Percentiles rank a stretch among this genome's conserved stretches.
Conservation (phyloP, 2,888 invertebrate species). For the Pyrgus malvae region DNA sequence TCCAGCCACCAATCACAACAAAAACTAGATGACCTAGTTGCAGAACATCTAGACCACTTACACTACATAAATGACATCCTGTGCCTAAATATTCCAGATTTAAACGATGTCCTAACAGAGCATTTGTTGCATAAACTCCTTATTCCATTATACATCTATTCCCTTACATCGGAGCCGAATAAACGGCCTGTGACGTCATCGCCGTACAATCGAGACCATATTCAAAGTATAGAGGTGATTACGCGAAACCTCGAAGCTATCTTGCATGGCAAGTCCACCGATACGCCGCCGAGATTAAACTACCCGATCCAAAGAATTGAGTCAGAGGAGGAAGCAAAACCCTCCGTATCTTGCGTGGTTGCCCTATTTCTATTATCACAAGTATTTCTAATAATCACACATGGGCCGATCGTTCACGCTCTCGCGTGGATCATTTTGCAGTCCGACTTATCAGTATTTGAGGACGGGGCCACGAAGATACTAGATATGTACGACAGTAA, state of each 20-base stretch:
- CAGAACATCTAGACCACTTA: constrained; percentile 97
- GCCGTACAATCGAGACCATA: constrained; percentile 68
- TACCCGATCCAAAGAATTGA: constrained; percentile 64
- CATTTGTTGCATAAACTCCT: constrained; percentile 96
- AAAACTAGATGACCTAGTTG: constrained; percentile 95
- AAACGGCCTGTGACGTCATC: constrained; percentile 54
- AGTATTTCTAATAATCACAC: constrained; percentile 96
- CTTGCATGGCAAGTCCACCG: constrained; percentile 79
- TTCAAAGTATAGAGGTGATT: constrained; percentile 82
- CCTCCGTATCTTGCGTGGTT: constrained; percentile 93
- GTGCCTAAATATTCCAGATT: constrained; percentile 93
- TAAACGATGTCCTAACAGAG: constrained; percentile 96
- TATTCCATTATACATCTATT: constrained; percentile 96
- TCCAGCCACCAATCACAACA: constrained; percentile 95
- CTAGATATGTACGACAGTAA: constrained; percentile 84
- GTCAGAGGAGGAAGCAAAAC: constrained; percentile 82
- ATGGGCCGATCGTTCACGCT: constrained; percentile 94
- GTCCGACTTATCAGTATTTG: constrained; percentile 87
- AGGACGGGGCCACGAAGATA: constrained; percentile 85
- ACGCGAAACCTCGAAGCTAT: constrained; percentile 85
- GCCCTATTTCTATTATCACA: constrained; percentile 95
- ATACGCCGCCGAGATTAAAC: constrained; percentile 67
- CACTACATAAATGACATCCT: constrained; percentile 99
- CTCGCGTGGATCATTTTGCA: constrained; percentile 95
- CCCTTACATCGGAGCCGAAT: constrained; percentile 82